Evolutionary conservation across 2,888 invertebrate species (phyloP), one percentile per base, ranked within the genome.

Genomic region (Gisinianus flammeolus): DNA sequence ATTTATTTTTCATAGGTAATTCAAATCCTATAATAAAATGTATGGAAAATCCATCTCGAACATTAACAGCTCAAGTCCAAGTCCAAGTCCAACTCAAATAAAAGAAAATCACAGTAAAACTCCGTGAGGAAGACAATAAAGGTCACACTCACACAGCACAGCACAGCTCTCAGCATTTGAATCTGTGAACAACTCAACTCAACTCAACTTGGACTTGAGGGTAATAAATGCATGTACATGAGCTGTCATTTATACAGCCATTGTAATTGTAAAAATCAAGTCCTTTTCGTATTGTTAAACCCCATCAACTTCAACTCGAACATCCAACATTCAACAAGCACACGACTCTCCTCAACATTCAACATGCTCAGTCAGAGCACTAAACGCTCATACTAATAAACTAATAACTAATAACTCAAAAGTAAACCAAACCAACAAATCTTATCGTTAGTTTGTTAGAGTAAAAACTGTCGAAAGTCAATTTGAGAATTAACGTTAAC

Each of bases 111-210:
- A 62, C 24, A 62, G 62, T 62, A 26, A 62, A 58, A 62, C 2
- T 62, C 62, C 62, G 26, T 62, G 28, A 62, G 62, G 26, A 28
- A 62, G 62, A 62, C 62, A 62, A 62, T 62, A 62, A 62, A 62
- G 62, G 62, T 62, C 62, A 62, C 24, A 16, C 44, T 44, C 44
- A 16, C 44, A 44, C 12, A 12, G 44, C 44, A 16, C 44, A 12
- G 12, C 44, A 44, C 12, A 12, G 44, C 44, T 44, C 44, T 44
- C 62, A n/a, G 22, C 1, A 2, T 44, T 44, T 44, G 44, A 44
- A 2, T 35, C 35, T 35, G 35, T 44, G 44, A 44, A 44, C 44
- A 44, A 44, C 16, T 44, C 19, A 44, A 44, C n/a, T 6, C 12
- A 19, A 44, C 2, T 6, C 12, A 44, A 44, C 44, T 44, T 44